Base-by-base conservation (phyloP, 2,113 vertebrate genomes). In the Syngnathus typhle region DNA sequence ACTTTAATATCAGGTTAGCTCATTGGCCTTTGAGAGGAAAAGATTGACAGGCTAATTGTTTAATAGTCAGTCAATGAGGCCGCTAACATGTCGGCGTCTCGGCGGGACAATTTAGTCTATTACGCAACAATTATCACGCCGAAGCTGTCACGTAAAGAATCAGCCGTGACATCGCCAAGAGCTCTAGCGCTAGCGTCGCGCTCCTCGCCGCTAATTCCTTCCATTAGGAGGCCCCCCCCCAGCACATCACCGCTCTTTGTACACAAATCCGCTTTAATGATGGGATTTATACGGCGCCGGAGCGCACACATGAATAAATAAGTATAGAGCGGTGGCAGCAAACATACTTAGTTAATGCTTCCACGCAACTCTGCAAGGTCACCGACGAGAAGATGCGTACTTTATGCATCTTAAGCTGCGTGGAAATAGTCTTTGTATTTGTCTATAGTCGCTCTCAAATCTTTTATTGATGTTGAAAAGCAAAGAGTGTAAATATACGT, bases 181-280 rank as follows among this genome's bases (percentile, higher is more conserved):
- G 46, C 44, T 39, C 63, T 32, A 18, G 3, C 19, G 49, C 46
- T 15, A 37, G 16, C 55, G 55, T 37, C 55, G 49, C 72, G 44
- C 76, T 79, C 80, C 47, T 76, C 72, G 19, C 68, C 64, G 23
- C 76, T 83, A 82, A 79, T 83, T 82, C 80, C 70, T 61, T 80
- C 73, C 73, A 82, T 83, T 80, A 82, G 74, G 65, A 75, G 76
- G 75, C 77, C 75, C 65, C 60, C 27, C 39, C 39, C 41, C 41
- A 74, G 78, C 81, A 78, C 74, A 82, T 73, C 67, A 68, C 77
- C 64, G 69, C 82, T 85, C 84, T 79, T 88, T 86, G 81, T 85
- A 80, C 82, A 86, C 81, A 88, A 88, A 88, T 85, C 85, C 82
- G 65, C 80, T 84, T 86, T 89, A 89, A 90, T 88, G 85, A 86